These are phyloP conservation scores for Oostethus manadensis DNA, from an alignment of 2,113 vertebrate species.

Conservation along the genomic window DNA sequence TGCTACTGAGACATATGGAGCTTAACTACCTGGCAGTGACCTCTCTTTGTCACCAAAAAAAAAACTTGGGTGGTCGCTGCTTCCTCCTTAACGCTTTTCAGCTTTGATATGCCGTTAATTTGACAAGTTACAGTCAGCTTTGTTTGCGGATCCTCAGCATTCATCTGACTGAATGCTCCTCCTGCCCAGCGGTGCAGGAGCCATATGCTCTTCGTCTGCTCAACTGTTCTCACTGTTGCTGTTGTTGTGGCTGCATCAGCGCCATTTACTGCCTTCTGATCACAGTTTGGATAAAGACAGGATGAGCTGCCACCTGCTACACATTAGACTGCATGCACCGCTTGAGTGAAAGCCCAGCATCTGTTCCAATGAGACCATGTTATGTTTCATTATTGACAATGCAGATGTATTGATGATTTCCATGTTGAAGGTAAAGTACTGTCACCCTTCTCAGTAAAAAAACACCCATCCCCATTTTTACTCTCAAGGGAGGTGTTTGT, in stretches of 20 bases:
- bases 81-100: slow-evolving; percentile 27
- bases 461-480: slow-evolving; percentile 36
- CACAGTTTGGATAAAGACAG: slow-evolving; percentile 51
- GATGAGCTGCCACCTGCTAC: slow-evolving; percentile 61
- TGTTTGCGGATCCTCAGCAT: slow-evolving; percentile 59
- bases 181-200: slow-evolving; percentile 62
- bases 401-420: slow-evolving; percentile 27
- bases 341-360: slow-evolving; percentile 38
- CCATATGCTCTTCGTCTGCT: slow-evolving; percentile 66
- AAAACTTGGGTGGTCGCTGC: slow-evolving; percentile 16
- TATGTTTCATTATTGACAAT: slow-evolving; percentile 46
- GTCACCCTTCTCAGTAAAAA: slow-evolving; percentile 37
- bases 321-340: slow-evolving; percentile 32
- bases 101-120: slow-evolving; percentile 63
- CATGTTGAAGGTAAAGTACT: slow-evolving; percentile 32
- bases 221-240: slow-evolving; percentile 42
- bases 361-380: slow-evolving; percentile 30
- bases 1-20: slow-evolving; percentile 24
- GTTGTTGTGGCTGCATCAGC: slow-evolving; percentile 29
- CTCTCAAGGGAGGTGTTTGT: slow-evolving; percentile 72
- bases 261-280: slow-evolving; percentile 57
- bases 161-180: slow-evolving; percentile 59
- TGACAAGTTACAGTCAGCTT: slow-evolving; percentile 70
- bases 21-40: slow-evolving; percentile 36
- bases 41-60: slow-evolving; percentile 40